Percentiles rank a stretch among this genome's conserved stretches.
Conservation (phyloP, 2,888 invertebrate genomes). For the Pegoplata infirma region DNA sequence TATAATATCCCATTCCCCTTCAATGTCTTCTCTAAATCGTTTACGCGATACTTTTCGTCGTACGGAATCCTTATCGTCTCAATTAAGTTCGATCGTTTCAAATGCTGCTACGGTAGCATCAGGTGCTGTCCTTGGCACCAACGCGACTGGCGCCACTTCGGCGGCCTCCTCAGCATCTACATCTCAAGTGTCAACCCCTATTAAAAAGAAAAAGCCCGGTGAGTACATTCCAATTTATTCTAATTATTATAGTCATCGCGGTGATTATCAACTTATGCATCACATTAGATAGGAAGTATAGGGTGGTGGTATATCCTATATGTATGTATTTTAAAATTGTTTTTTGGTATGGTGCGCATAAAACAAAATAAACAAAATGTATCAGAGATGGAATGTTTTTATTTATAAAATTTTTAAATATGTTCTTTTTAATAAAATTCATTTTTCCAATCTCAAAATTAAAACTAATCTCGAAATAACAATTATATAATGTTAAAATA, state of each 20-base stretch:
- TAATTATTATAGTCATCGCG: background rate
- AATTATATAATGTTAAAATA: too few relatives aligned
- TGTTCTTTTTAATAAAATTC: too few relatives aligned
- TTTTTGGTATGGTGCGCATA: background rate
- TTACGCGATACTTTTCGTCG: slow-evolving; percentile 76
- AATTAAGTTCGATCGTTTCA: slow-evolving; percentile 72
- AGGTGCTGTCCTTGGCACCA: slow-evolving; percentile 71
- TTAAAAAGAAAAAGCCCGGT: slow-evolving; percentile 71
- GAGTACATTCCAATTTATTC: slow-evolving; percentile 64
- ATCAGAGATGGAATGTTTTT: background rate
- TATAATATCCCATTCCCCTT: slow-evolving; percentile 78
- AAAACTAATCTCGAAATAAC: too few relatives aligned
- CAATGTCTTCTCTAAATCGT: slow-evolving; percentile 79
- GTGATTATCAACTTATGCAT: background rate
- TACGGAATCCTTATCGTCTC: slow-evolving; percentile 75
- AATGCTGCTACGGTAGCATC: slow-evolving; percentile 73
- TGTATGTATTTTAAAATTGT: background rate
- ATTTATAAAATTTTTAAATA: too few relatives aligned
- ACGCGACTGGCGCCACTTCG: slow-evolving; percentile 48
- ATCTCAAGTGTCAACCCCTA: slow-evolving; percentile 52
- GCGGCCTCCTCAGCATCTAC: slow-evolving; percentile 56
- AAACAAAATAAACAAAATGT: background rate
- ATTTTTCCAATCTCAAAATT: too few relatives aligned
- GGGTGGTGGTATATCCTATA: background rate
- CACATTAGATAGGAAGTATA: background rate